Conservation (phyloP, 2,797 vertebrate genomes). For the Pampus argenteus region DNA sequence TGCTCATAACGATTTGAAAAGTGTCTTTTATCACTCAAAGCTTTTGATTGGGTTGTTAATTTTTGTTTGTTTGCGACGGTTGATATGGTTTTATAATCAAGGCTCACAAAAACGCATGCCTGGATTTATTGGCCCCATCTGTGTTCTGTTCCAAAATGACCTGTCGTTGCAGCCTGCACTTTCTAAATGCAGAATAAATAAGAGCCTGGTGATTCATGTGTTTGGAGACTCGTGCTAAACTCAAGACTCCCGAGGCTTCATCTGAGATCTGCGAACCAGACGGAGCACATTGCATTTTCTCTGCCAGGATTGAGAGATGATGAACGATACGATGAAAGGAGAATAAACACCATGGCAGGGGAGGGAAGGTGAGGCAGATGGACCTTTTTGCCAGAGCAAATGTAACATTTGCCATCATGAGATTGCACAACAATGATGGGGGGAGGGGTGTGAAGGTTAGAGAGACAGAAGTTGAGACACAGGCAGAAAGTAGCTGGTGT, state of each 20-base stretch:
- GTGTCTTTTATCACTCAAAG: constrained; percentile 27
- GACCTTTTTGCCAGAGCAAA: constrained; percentile 23
- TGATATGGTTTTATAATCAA: constrained; percentile 30
- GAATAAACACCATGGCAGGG: constrained; percentile 50
- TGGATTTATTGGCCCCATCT: constrained; percentile 44
- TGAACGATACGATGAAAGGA: constrained; percentile 47
- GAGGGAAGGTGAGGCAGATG: constrained; percentile 48
- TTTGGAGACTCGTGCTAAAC: constrained; percentile 43
- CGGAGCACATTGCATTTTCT: constrained; percentile 44
- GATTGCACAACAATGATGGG: constrained; percentile 22
- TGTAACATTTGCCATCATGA: constrained; percentile 30
- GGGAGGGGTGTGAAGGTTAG: constrained; percentile 14
- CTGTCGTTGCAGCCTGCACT: background rate
- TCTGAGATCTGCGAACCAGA: constrained; percentile 56
- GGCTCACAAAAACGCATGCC: constrained; percentile 18
- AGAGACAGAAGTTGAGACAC: constrained; percentile 23
- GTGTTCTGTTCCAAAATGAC: constrained; percentile 36
- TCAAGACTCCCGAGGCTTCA: constrained; percentile 32
- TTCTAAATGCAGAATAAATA: constrained; percentile 50
- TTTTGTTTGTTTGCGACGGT: constrained; percentile 38
- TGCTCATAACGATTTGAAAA: constrained; percentile 13
- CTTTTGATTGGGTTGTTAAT: constrained; percentile 30
- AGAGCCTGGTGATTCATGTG: constrained; percentile 59
- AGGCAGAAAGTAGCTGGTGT: constrained; percentile 9
- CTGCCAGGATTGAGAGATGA: constrained; percentile 57